Evolutionary conservation across 2,797 vertebrate species (phyloP), one percentile per base, ranked within the genome.

Genomic region (Tapirus indicus): DNA sequence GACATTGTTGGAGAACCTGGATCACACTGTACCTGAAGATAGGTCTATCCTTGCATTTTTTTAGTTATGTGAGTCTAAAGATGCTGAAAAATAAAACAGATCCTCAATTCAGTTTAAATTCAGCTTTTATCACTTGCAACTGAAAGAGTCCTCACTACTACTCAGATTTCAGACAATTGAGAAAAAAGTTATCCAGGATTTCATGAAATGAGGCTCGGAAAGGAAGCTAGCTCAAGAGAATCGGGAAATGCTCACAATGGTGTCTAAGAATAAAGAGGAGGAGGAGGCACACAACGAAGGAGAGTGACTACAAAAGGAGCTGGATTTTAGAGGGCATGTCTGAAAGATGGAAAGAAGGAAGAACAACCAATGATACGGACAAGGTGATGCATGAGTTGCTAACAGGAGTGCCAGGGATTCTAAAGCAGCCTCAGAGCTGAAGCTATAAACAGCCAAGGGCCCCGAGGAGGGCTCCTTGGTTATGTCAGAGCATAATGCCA

Each of bases 371-470:
- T 0, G 18, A 52, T 5, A 21, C 2, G 12, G 54, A n/a, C 0
- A 12, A 54, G 25, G 52, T 7, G 0, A 0, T 0, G 12, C 5
- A 2, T 23, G 25, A 41, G 14, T 29, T 4, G 5, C 23, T 6
- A 9, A 8, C 16, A 56, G 58, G 80, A 25, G 38, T 4, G 64
- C 27, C 10, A 18, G 9, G 41, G 62, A 6, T 41, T 29, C 47
- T 13, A 25, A 10, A 3, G 13, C 21, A 4, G 2, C 29, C 32
- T 35, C 23, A 9, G 58, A 29, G 6, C 21, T 27, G 29, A 52
- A 12, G 27, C 54, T 47, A 7, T 23, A 25, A 17, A 58, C 0
- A 71, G 80, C 94, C 32, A 12, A 14, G 12, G 74, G 23, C 38
- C 5, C 17, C 0, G 0, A 23, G 66, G 49, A 23, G 18, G 47